Conservation (phyloP, 1,140 invertebrate genomes). For the Hyposmocoma kahamanoa region DNA sequence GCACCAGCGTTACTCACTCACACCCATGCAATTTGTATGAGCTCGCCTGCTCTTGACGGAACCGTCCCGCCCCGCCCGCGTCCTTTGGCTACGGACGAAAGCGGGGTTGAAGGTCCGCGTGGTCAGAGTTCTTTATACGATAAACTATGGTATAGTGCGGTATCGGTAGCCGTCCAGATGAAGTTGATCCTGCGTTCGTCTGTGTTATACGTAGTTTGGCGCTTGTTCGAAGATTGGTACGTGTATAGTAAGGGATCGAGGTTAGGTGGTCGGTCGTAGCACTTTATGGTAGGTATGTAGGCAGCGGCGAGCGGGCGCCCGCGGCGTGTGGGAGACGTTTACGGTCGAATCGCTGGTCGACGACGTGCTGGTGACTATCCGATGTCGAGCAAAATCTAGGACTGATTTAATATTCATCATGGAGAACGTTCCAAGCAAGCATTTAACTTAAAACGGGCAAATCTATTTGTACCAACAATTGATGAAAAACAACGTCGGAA, state of each 20-base stretch:
- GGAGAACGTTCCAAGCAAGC: too few species aligned
- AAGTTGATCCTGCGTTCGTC: constrained; percentile 27
- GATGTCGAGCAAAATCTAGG: background rate
- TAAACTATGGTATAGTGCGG: constrained; percentile 67
- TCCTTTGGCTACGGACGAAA: constrained; percentile 30
- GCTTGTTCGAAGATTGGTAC: constrained; percentile 16
- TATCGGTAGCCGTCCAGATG: constrained; percentile 45
- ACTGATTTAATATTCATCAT: too few species aligned
- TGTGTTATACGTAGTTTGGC: background rate
- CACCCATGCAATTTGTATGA: constrained; percentile 61
- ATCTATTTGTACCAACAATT: too few species aligned
- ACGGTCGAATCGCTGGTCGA: constrained; percentile 68
- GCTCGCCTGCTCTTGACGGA: constrained; percentile 25
- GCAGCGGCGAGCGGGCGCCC: constrained; percentile 60
- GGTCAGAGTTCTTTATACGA: constrained; percentile 64
- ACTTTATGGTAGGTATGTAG: constrained; percentile 58
- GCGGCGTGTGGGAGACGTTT: constrained; percentile 72
- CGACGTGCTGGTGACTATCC: constrained; percentile 41
- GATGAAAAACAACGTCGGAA: too few species aligned
- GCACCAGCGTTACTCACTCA: constrained; percentile 62
- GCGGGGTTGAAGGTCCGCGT: constrained; percentile 42
- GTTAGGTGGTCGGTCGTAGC: constrained; percentile 25
- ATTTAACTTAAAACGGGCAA: too few species aligned
- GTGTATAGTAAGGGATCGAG: constrained; percentile 23
- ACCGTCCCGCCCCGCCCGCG: constrained; percentile 29